phyloP scores from a whole-genome alignment of 2,797 vertebrate genomes.

The Schizothorax lantsangensis region DNA sequence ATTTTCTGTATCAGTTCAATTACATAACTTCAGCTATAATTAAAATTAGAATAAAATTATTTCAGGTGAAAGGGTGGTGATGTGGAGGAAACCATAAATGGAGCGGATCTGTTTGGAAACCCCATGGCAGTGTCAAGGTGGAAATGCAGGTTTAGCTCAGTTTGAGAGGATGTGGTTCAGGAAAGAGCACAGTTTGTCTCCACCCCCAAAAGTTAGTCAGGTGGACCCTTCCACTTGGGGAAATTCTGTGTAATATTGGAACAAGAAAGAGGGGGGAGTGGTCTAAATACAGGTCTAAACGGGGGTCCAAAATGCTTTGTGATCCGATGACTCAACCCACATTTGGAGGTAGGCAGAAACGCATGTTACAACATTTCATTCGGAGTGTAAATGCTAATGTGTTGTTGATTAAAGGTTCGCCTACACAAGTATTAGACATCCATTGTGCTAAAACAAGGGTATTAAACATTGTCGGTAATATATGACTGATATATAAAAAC shows the following conservation, averaged over 20 bases:
- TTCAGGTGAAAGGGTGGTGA: not conserved
- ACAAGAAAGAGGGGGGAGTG: constrained; percentile 43
- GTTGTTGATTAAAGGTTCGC: not conserved
- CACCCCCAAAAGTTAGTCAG: constrained; percentile 19
- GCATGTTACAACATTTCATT: not conserved
- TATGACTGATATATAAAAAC: not conserved
- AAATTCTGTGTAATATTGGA: constrained; percentile 35
- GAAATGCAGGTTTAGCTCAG: constrained; percentile 43
- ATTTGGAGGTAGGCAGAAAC: constrained; percentile 11
- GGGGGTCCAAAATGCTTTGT: not conserved
- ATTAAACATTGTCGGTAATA: not conserved
- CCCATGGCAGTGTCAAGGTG: constrained; percentile 30
- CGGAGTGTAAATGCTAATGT: not conserved
- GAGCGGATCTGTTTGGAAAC: constrained; percentile 43
- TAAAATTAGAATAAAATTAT: not conserved
- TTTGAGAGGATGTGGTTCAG: constrained; percentile 47
- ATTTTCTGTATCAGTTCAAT: not conserved
- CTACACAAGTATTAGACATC: not conserved
- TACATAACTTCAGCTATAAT: not conserved
- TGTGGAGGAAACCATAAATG: constrained; percentile 44
- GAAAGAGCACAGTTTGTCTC: constrained; percentile 25
- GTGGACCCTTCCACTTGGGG: constrained; percentile 52
- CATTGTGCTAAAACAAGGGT: not conserved
- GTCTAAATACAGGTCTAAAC: constrained; percentile 4
- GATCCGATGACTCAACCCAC: not conserved